Evolutionary conservation across 2,888 invertebrate genomes (phyloP), one percentile per base, ranked within the genome.

Genomic region (Tenthredo amoena): DNA sequence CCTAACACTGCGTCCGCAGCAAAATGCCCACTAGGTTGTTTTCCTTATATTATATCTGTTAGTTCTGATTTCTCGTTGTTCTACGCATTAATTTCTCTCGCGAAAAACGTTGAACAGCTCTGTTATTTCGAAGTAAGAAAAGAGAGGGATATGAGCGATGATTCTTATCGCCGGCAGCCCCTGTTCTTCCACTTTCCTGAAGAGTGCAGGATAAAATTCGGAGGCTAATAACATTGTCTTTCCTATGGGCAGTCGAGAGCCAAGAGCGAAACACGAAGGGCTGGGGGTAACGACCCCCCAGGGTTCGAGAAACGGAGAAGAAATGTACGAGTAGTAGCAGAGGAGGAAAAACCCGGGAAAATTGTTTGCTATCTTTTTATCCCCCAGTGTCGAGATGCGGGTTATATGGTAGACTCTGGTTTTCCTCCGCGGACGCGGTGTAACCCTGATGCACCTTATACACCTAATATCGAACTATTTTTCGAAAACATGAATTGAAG

Each of bases 141-240:
- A 58, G 31, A 40, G 37, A 40, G n/a, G 40, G 62, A 81, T 37
- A 81, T 62, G 58, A 81, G 81, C 58, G 81, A 81, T 81, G 81
- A 81, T 81, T 81, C 81, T 81, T 81, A 81, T 81, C 81, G 21
- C 81, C 26, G 40, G 40, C 40, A 40, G 81, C 62, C 81, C 37
- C 81, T 12, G 81, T 81, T 81, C 81, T 21, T 15, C 77, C n/a
- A 37, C 37, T 81, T 62, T 58, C 50, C 26, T 81, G 40, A 81
- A 62, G 40, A 21, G 37, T 34, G 47, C n/a, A n/a, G n/a, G 58
- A 37, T 50, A 40, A 81, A 81, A 81, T 81, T 62, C 81, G 34
- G 62, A 81, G 62, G 81, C 81, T 81, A 81, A 81, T 81, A 81
- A 81, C 81, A 58, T 81, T 81, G 81, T 81, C 62, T 81, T 62